Evolutionary conservation across 1,140 invertebrate species (phyloP), one percentile per base, ranked within the genome.

Genomic region (Notospermus geniculatus): DNA sequence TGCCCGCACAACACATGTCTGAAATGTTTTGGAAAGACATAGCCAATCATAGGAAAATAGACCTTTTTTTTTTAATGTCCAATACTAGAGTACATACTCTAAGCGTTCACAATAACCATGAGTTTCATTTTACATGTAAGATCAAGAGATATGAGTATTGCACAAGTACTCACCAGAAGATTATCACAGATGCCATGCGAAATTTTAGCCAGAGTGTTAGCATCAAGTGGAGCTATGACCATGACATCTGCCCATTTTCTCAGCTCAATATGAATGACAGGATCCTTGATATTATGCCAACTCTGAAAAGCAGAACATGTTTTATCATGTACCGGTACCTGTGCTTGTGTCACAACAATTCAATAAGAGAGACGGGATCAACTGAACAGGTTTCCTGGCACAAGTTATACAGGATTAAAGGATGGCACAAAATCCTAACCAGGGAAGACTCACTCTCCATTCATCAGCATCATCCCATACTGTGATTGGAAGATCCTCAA

Each of bases 151-250:
- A 13, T 43, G 1, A 23, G 2, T n/a, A 30, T 54, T 19, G 4
- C 15, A 19, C 15, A 59, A 57, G 39, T 39, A 61, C 71, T 68
- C 72, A 80, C 79, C 59, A 99, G 76, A 41, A 99, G 85, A 84
- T 99, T 99, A 80, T 99, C 97, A 85, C 96, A 98, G 36, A 97
- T 84, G 23, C 96, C 96, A 85, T 88, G 70, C 27, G 92, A 85
- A 62, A 98, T 88, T 86, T 99, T 99, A 2, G 92, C 96, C 53
- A 99, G 74, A 0, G 95, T 94, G 76, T 99, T 99, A 11, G 96
- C 97, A 86, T 97, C 95, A 5, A 99, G 77, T 0, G 97, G 97
- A 27, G 96, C 94, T 68, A 99, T 91, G 0, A 99, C 70, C 68
- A 98, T 83, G 17, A 96, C 66, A 81, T 99, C 93, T 0, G 97